Conservation (phyloP, 30 jellyfish, hydroid and myxozoan species). For the Hydractinia echinata region DNA sequence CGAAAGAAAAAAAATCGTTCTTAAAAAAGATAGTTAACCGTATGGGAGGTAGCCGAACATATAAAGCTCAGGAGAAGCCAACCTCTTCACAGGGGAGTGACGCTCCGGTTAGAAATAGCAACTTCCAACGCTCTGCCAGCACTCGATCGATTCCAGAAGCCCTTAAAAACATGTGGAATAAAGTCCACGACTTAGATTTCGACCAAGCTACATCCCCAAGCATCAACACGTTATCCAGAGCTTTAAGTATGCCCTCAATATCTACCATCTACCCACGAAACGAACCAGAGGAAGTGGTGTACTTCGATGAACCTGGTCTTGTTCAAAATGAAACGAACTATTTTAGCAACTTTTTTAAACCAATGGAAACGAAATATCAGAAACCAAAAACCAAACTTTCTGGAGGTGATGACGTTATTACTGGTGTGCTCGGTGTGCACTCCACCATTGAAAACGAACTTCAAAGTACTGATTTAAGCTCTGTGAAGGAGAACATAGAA, state of each 20-base stretch:
- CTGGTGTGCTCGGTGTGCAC: not conserved
- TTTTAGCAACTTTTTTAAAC: slow-evolving; percentile 1
- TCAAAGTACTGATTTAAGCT: no score
- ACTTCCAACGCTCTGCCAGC: slow-evolving; percentile 12
- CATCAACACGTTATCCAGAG: not conserved
- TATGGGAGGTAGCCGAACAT: not conserved
- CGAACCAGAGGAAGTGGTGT: not conserved
- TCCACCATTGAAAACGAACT: no score
- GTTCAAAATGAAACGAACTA: not conserved
- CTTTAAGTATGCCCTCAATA: slow-evolving; percentile 26
- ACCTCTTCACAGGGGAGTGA: not conserved
- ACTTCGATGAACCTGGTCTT: not conserved
- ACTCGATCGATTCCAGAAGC: slow-evolving; percentile 32
- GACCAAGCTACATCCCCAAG: not conserved
- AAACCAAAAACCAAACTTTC: not conserved
- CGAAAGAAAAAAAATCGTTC: not conserved
- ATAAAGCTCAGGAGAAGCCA: not conserved
- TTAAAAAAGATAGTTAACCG: slow-evolving; percentile 10
- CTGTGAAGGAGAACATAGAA: no score
- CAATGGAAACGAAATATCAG: slow-evolving; percentile 1
- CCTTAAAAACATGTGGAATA: not conserved
- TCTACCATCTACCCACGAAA: slow-evolving; percentile 5
- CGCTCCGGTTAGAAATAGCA: not conserved
- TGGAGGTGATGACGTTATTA: slow-evolving; percentile 10
- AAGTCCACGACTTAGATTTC: not conserved